phyloP scores from a whole-genome alignment of 2,888 invertebrate species.

The Andricus curvator region DNA sequence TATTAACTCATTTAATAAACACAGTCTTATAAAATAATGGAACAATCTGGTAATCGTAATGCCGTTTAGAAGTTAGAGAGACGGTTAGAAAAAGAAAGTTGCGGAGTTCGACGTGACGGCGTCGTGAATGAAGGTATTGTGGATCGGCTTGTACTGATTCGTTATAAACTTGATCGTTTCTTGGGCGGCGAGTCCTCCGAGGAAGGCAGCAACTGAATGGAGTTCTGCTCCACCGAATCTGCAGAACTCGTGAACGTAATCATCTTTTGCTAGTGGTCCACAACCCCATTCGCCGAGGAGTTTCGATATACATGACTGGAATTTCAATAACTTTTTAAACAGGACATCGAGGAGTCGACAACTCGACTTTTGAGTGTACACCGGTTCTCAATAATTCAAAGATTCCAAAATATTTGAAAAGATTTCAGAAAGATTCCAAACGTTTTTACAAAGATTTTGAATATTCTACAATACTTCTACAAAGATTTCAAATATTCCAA shows the following conservation, averaged over 20 bases:
- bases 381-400: no score
- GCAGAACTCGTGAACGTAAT: slow-evolving; percentile 96
- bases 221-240: slow-evolving; percentile 97
- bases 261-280: slow-evolving; percentile 89
- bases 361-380: no score
- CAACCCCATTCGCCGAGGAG: slow-evolving; percentile 92
- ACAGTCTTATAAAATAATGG: slow-evolving; percentile 54
- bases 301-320: slow-evolving; percentile 82
- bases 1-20: slow-evolving; percentile 51
- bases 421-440: no score
- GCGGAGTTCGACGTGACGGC: slow-evolving; percentile 92
- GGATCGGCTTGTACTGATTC: slow-evolving; percentile 96
- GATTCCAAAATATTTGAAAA: no score
- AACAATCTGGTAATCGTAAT: slow-evolving; percentile 44
- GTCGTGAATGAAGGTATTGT: slow-evolving; percentile 97
- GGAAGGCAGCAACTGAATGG: slow-evolving; percentile 95
- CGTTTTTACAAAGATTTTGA: no score
- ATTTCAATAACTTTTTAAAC: neutral
- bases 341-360: no score
- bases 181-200: slow-evolving; percentile 96
- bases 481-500: no score
- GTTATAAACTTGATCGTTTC: slow-evolving; percentile 95
- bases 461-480: no score
- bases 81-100: slow-evolving; percentile 86
- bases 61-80: no score